Conservation (phyloP, 2,113 vertebrate species). For the Oryzias melastigma region DNA sequence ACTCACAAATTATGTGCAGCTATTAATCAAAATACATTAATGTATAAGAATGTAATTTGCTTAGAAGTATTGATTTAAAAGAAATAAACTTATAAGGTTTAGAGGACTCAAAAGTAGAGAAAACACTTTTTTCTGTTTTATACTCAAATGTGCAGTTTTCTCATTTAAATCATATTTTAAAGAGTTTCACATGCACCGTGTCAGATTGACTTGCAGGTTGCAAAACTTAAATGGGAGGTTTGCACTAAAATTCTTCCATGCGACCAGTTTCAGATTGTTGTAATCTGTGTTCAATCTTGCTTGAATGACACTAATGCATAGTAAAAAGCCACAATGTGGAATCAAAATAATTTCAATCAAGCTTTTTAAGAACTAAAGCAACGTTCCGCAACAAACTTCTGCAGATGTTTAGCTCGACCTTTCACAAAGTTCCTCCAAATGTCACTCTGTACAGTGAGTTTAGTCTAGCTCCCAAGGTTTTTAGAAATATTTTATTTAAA, state of each 20-base stretch:
- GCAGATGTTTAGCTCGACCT: background rate
- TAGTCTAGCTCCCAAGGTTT: slow-evolving; percentile 18
- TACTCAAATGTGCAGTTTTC: too few relatives aligned
- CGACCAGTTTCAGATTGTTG: too few relatives aligned
- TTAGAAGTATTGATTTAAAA: too few relatives aligned
- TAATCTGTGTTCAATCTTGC: background rate
- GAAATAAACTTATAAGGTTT: too few relatives aligned
- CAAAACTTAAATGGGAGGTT: too few relatives aligned
- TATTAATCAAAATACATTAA: too few relatives aligned
- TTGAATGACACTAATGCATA: background rate
- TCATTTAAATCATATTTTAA: too few relatives aligned
- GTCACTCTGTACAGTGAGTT: slow-evolving; percentile 21
- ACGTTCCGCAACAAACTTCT: background rate
- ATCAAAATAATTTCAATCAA: background rate
- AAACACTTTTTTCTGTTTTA: too few relatives aligned
- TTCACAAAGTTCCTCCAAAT: slow-evolving; percentile 32
- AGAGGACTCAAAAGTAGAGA: too few relatives aligned
- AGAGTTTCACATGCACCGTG: too few relatives aligned
- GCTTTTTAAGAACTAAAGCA: background rate
- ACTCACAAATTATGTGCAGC: too few relatives aligned
- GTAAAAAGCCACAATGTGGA: background rate
- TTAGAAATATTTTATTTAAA: slow-evolving; percentile 12
- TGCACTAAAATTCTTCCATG: background rate
- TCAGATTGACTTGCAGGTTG: background rate
- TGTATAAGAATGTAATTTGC: too few relatives aligned